Evolutionary conservation across 2,888 invertebrate species (phyloP), one percentile per base, ranked within the genome.

Genomic region (Drepanosiphum platanoidis): DNA sequence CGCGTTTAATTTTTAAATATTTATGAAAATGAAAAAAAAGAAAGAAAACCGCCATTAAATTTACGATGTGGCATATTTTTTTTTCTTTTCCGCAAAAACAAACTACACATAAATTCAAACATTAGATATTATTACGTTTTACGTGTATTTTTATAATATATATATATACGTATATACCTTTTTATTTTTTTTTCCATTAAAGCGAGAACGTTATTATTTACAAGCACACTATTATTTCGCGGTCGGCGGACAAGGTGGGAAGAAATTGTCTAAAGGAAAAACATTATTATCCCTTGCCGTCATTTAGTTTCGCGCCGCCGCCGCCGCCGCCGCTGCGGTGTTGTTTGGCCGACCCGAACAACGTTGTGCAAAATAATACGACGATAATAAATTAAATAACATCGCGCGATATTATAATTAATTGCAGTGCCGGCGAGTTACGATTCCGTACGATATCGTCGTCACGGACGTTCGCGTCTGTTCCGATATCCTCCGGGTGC

Each of bases 21-120:
- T 52, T 74, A 52, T 22, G n/a, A 74, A 1, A 52, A n/a, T 34
- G 22, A 74, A 32, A 22, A 46, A 39, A 70, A 74, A 22, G 32
- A 72, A 27, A 72, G 27, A 71, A 75, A 74, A 27, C 1, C n/a
- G n/a, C 42, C 32, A 30, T 75, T 8, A 58, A 22, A 58, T 58
- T 75, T 75, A 58, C 58, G 58, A 52, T 1, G 15, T 75, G 58
- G n/a, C 58, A 75, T 75, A 46, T 46, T 46, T 46, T 46, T 18
- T n/a, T 74, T 74, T 74, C 1, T 58, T 74, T 74, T 36, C 15
- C 75, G 9, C 36, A 36, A 75, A 58, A 58, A 61, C 52, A 2
- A 8, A 58, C 36, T 27, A 58, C 27, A 36, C 58, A 58, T 75
- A 75, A 58, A 75, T 75, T 75, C 58, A 36, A 58, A 75, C 36